Percentiles rank a stretch among this genome's conserved stretches.
Conservation (phyloP, 2,888 invertebrate genomes). For the Pterobdella sp. region DNA sequence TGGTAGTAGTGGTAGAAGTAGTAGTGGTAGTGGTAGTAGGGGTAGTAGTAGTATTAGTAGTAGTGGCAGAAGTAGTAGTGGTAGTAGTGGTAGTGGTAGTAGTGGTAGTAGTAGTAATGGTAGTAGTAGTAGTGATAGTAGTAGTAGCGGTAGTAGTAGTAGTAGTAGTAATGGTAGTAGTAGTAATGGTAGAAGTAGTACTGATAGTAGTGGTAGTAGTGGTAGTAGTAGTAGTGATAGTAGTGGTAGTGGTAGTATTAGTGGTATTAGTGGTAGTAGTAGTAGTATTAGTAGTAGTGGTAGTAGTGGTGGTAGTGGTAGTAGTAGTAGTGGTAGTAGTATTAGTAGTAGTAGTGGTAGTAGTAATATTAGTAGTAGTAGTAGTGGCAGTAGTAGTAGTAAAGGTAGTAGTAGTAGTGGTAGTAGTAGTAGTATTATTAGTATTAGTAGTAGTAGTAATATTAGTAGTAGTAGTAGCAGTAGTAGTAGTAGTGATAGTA, state of each 20-base stretch:
- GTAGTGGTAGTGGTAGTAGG: not conserved
- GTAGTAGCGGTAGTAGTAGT: slow-evolving; percentile 13
- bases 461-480: not conserved
- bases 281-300: slow-evolving; percentile 8
- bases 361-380: slow-evolving; percentile 10
- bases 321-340: slow-evolving; percentile 13
- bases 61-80: not conserved
- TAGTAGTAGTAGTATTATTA: slow-evolving; percentile 9
- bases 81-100: no score
- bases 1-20: not conserved
- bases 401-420: slow-evolving; percentile 3
- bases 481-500: not conserved
- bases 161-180: slow-evolving; percentile 9
- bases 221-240: slow-evolving; percentile 11
- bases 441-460: slow-evolving; percentile 7
- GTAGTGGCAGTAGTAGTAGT: slow-evolving; percentile 13
- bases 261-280: slow-evolving; percentile 10
- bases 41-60: not conserved
- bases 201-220: slow-evolving; percentile 12
- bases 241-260: slow-evolving; percentile 11
- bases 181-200: not conserved
- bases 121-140: slow-evolving; percentile 8
- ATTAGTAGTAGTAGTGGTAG: slow-evolving; percentile 9
- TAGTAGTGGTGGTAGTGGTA: slow-evolving; percentile 8
- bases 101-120: no score